A percentile compares a stretch with the other conserved stretches of the same genome.
Conservation (phyloP, 2,113 vertebrate genomes). For the Alces alces region DNA sequence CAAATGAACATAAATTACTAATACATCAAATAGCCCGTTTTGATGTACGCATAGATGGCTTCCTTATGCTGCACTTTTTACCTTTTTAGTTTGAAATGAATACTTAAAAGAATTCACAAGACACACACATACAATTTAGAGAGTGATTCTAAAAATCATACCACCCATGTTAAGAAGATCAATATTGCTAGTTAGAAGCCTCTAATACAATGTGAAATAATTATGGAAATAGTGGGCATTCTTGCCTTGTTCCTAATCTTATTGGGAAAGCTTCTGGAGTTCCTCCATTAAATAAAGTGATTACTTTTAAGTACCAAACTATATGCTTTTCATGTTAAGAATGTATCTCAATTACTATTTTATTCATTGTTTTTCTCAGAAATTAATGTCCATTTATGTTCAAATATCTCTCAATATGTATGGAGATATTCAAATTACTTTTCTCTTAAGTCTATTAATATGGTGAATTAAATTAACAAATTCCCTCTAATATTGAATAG, state of each 20-base stretch:
- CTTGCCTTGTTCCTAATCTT: neutral
- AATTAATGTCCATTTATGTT: neutral
- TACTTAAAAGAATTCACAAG: neutral
- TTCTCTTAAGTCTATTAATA: neutral
- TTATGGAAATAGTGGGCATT: neutral
- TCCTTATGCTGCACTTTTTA: neutral
- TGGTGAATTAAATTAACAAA: neutral
- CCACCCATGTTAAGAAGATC: neutral
- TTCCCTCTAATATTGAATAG: neutral
- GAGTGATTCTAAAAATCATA: slow-evolving; percentile 35
- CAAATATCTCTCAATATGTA: neutral
- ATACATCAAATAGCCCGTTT: neutral
- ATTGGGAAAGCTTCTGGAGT: neutral
- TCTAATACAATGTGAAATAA: neutral
- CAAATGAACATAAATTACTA: slow-evolving; percentile 13
- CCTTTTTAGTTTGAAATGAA: neutral
- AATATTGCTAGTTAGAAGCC: neutral
- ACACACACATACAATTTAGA: neutral
- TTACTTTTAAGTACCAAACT: neutral
- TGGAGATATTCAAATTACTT: neutral
- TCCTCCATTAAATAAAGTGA: neutral
- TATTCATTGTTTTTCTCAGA: neutral
- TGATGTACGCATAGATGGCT: neutral
- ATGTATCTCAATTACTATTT: neutral
- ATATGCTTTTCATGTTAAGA: neutral